Conservation (phyloP, 2,113 vertebrate species). For the Phodopus roborovskii region DNA sequence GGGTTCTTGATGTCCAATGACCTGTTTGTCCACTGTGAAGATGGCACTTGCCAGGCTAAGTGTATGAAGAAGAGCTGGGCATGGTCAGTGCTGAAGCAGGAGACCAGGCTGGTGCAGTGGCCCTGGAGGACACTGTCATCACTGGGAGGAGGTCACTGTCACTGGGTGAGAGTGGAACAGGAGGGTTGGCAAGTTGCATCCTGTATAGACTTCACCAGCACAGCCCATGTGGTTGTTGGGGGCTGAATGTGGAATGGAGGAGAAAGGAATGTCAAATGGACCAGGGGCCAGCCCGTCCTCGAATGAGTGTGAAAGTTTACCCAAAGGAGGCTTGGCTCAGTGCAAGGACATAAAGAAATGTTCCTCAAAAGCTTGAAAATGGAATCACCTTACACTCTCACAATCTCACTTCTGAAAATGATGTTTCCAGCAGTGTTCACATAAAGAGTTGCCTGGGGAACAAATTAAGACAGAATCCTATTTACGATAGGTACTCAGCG, state of each 20-base stretch:
- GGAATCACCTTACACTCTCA: background rate
- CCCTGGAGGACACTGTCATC: too few relatives aligned
- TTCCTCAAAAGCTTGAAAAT: background rate
- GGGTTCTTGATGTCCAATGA: background rate
- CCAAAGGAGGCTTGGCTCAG: background rate
- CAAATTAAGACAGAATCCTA: background rate
- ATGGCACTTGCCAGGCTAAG: background rate
- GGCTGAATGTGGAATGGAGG: background rate
- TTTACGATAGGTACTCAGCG: background rate
- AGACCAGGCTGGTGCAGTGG: background rate
- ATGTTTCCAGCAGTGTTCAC: background rate
- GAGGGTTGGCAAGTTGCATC: background rate
- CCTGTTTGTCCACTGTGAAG: background rate
- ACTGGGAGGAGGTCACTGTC: too few relatives aligned
- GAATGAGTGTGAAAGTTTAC: background rate
- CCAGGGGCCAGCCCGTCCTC: background rate
- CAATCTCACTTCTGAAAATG: background rate
- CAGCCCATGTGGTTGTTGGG: fast-evolving
- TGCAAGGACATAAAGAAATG: background rate
- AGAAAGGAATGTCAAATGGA: fast-evolving
- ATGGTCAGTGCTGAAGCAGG: background rate
- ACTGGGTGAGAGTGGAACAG: fast-evolving
- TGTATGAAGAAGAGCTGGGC: fast-evolving
- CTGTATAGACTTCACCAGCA: background rate
- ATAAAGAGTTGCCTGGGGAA: background rate